Base-by-base conservation (phyloP, 2,113 vertebrate genomes). In the Labrus mixtus region DNA sequence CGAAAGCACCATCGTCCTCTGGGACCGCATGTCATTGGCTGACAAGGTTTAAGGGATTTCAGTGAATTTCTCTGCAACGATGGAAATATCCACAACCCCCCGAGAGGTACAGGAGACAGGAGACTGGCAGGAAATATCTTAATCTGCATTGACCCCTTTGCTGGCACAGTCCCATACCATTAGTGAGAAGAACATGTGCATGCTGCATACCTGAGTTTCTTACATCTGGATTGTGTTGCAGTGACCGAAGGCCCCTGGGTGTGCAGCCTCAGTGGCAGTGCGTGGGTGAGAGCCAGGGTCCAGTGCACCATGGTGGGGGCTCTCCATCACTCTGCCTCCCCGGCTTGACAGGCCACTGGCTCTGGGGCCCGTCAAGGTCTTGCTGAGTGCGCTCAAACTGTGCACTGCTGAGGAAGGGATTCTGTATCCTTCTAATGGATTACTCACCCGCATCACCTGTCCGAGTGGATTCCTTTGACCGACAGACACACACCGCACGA, bases 151-250 rank as follows among this genome's bases (percentile, higher is more conserved):
- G 86, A 92, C 81, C 87, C 87, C 83, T 81, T 70, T 73, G 80
- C 81, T 89, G 87, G 86, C 81, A 78, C 67, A 41, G 56, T 80
- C 78, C 69, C 78, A 79, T 81, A 72, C 73, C 76, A 64, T 79
- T 78, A 86, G 86, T 77, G 79, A 79, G 80, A 79, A 58, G 80
- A 82, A 59, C 73, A 69, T 79, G 78, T 84, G 68, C 58, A 20
- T 43, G 51, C 50, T 36, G 50, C 81, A 61, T 79, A 81, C 81
- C 78, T 84, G 67, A 64, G 68, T 36, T n/a, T 59, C 76, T 46
- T 92, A 92, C 94, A 95, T 95, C 94, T 95, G 94, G 94, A 93
- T 93, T 89, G 79, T 78, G 89, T 94, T 93, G 91, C 83, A 71
- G 68, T 79, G 89, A 81, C 83, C 66, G 10, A 22, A 73, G 90